Conservation (phyloP, 2,888 invertebrate species). For the Nemapogon koenigi region DNA sequence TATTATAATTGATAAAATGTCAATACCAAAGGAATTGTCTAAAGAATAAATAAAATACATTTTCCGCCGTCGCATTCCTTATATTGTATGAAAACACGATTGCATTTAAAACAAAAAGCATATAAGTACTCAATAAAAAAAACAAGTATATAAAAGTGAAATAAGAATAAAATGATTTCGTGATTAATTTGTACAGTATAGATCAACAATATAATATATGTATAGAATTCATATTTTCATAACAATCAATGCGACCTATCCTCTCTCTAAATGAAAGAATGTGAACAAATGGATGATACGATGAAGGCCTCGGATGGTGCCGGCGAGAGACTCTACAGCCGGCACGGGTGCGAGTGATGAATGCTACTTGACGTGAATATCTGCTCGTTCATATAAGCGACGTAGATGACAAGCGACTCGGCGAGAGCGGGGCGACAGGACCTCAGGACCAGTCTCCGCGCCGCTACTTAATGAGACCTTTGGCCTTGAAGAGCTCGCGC, state of each 20-base stretch:
- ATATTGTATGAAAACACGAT: constrained; percentile 52
- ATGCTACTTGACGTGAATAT: constrained; percentile 36
- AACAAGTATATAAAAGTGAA: not conserved
- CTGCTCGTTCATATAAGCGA: constrained; percentile 21
- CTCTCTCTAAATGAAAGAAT: constrained; percentile 39
- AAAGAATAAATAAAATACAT: constrained; percentile 32
- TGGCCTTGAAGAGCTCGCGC: constrained; percentile 84
- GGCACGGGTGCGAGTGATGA: constrained; percentile 29
- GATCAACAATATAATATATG: constrained; percentile 8
- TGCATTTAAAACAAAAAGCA: constrained; percentile 7
- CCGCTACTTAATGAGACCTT: constrained; percentile 73
- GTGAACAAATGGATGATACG: constrained; percentile 21
- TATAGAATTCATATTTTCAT: constrained; percentile 33
- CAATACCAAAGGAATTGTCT: no score
- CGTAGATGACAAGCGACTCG: not conserved
- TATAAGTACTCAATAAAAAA: not conserved
- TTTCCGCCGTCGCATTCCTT: constrained; percentile 59
- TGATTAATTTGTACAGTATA: constrained; percentile 3
- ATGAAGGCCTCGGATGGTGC: constrained; percentile 32
- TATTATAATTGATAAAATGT: no score
- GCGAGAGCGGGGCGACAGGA: constrained; percentile 24
- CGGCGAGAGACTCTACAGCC: constrained; percentile 26
- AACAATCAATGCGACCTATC: constrained; percentile 58
- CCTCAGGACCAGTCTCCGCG: no score
- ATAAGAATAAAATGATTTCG: not conserved